Evolutionary conservation across 2,888 invertebrate genomes (phyloP), one percentile per base, ranked within the genome.

Genomic region (Agonum fuliginosum): DNA sequence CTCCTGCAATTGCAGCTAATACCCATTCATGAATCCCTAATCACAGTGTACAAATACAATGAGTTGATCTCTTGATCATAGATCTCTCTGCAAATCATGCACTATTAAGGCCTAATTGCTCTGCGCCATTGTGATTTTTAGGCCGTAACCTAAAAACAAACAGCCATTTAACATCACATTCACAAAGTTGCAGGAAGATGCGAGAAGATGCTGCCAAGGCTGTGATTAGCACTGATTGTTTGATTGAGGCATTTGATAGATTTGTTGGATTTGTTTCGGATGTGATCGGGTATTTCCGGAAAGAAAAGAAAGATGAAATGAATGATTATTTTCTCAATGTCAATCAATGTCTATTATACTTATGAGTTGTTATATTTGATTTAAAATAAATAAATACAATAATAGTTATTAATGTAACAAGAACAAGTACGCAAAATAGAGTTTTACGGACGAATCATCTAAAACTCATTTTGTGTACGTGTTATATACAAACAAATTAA

Each of bases 91-190:
- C 30, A 62, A 62, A 62, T 30, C 62, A 62, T 34, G 37, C 62
- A 62, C 62, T 62, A 62, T 62, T 62, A 37, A 62, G n/a, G 19
- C 17, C 62, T 62, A 62, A 62, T 62, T 62, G 30, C 12, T 62
- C 17, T 62, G 34, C 30, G 62, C 62, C 20, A 62, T 62, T 62
- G 62, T 62, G 62, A 62, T 62, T 62, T 62, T 62, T 62, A 62
- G 62, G 62, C 62, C 62, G 62, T 62, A 62, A 62, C 62, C 62
- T 62, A 62, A 62, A 62, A 62, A 62, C 62, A 62, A 37, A 62
- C 37, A 62, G 54, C 24, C n/a, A 54, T 54, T 54, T 54, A 54
- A 54, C 54, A 54, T 6, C 37, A 3, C 37, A 54, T 24, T 24
- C 22, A 12, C 20, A 24, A n/a, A 51, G 4, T 1, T 22, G 12